Evolutionary conservation across 2,797 vertebrate species (phyloP), one percentile per base, ranked within the genome.

Genomic region (Aphelocoma californica): DNA sequence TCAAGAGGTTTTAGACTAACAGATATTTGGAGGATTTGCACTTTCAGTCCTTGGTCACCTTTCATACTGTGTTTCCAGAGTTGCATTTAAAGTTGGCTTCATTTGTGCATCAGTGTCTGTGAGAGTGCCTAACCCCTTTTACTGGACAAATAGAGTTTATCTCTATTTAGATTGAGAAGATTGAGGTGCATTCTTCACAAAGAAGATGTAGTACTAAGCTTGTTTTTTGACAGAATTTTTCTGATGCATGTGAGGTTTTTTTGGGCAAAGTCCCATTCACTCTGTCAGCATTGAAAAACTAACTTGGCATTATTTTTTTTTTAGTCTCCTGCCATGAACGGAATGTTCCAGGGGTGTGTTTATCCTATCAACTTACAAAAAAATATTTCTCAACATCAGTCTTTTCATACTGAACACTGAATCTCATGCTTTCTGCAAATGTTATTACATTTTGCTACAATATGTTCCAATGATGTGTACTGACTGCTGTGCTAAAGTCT

Each of bases 291-390:
- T 2, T 47, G 65, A 89, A 53, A 34, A 51, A 34, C 45, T 86
- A 40, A 81, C 80, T 73, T 91, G 70, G 47, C 54, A 38, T 82
- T 70, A 16, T 14, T 36, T 18, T 20, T 20, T 69, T 54, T 44
- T 65, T 36, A 58, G 48, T 57, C 58, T 86, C 12, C 25, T 91
- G 60, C 50, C 8, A 19, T 12, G 79, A 50, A 89, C 8, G 0
- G 75, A 84, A 89, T 95, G 82, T 96, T 91, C 84, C 40, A 48
- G 40, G 28, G 24, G 5, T 88, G 53, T 74, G 75, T 94, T 95
- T 90, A 71, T 91, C 50, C 77, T 88, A 44, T 78, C 69, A 78
- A 4, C n/a, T 90, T 86, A 78, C 42, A 64, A 74, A 71, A 77
- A 82, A 88, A 64, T 24, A 28, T 60, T 88, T 81, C 88, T 88